These are phyloP conservation scores for Arenaria interpres DNA, from an alignment of 2,113 vertebrate species.

Conservation along the genomic window DNA sequence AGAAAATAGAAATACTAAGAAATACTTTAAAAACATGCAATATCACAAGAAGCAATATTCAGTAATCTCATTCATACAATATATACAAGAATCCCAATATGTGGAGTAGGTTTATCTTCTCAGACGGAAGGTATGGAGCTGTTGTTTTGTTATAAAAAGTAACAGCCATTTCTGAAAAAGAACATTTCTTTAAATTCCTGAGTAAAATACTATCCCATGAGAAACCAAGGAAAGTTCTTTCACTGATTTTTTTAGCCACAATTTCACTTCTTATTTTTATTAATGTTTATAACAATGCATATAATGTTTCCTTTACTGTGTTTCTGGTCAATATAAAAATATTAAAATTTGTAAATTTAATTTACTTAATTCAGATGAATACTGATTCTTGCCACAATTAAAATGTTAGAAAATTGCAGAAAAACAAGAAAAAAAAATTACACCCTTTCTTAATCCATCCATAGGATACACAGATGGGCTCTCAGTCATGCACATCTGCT, in stretches of 20 bases:
- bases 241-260: background rate
- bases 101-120: background rate
- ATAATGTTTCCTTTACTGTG: background rate
- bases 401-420: background rate
- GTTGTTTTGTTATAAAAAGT: background rate
- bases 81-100: background rate
- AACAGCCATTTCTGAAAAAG: background rate
- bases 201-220: background rate
- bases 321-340: background rate
- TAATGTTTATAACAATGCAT: background rate
- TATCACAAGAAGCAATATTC: background rate
- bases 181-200: background rate
- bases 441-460: background rate
- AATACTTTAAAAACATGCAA: background rate
- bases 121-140: background rate
- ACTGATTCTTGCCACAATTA: background rate
- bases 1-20: background rate
- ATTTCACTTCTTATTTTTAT: background rate
- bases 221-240: background rate
- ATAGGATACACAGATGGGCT: background rate
- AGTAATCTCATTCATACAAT: background rate
- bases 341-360: background rate
- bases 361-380: background rate
- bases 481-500: background rate
- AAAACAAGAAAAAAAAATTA: background rate